These are phyloP conservation scores for Tyrophagus putrescentiae DNA, from an alignment of 1,140 invertebrate species.

Conservation along the genomic window DNA sequence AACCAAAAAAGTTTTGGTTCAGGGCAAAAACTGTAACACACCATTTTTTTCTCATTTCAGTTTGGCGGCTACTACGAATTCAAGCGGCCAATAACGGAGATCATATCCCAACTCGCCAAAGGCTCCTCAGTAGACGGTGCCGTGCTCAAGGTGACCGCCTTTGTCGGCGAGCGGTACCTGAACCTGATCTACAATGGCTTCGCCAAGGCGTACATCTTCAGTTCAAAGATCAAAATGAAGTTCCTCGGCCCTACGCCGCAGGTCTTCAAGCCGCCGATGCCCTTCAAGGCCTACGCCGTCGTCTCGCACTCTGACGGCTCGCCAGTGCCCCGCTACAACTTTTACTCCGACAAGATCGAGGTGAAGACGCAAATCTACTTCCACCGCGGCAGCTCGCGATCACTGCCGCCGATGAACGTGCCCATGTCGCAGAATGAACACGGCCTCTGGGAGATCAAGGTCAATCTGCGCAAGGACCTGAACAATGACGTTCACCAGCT, in stretches of 20 bases:
- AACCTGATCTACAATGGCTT: constrained; percentile 59
- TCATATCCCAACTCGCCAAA: constrained; percentile 46
- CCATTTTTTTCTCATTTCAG: constrained; percentile 37
- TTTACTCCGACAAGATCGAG: constrained; percentile 39
- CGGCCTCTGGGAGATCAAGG: constrained; percentile 56
- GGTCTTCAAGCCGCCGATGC: constrained; percentile 84
- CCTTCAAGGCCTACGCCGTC: constrained; percentile 52
- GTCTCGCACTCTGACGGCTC: constrained; percentile 64
- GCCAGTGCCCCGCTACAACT: constrained; percentile 41
- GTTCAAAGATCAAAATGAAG: constrained; percentile 58
- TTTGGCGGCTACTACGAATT: constrained; percentile 75
- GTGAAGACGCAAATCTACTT: constrained; percentile 33
- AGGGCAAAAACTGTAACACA: too few species aligned
- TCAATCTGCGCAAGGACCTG: constrained; percentile 45
- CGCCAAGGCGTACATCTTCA: constrained; percentile 68
- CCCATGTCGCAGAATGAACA: constrained; percentile 41
- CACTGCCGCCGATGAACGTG: constrained; percentile 34
- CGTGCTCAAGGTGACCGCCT: constrained; percentile 70
- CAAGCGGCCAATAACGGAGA: constrained; percentile 60
- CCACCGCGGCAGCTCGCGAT: constrained; percentile 38
- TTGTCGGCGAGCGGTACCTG: constrained; percentile 73
- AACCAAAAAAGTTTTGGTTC: not conserved
- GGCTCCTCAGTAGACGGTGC: constrained; percentile 46
- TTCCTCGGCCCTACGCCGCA: constrained; percentile 78
- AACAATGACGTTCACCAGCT: constrained; percentile 19